Evolutionary conservation across 2,797 vertebrate genomes (phyloP).

Genomic region (Rhinatrema bivittatum): DNA sequence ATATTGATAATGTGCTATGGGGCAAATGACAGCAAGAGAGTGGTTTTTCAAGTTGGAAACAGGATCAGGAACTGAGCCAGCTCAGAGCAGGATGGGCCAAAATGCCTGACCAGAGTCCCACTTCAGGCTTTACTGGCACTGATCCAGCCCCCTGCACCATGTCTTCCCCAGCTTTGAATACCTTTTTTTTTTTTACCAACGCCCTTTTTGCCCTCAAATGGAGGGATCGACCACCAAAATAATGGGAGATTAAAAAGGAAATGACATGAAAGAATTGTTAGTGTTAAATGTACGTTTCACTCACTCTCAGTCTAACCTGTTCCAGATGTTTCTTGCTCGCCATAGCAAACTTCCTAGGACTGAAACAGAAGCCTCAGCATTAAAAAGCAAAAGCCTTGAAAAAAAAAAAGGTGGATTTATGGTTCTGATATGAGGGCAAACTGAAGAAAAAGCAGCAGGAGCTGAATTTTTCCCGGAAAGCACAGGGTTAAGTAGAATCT

Average conservation of each 20-base stretch:
- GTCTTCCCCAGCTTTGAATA: background rate
- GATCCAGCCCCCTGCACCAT: too few relatives aligned
- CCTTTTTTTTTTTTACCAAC: background rate
- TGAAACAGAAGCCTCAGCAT: conserved; percentile 22
- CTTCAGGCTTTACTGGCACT: too few relatives aligned
- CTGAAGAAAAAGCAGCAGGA: background rate
- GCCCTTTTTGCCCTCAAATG: background rate
- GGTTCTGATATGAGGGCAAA: conserved; percentile 23
- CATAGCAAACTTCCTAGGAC: conserved; percentile 20
- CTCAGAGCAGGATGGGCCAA: too few relatives aligned
- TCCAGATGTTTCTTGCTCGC: conserved; percentile 45
- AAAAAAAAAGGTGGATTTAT: conserved; percentile 15
- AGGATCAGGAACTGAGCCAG: too few relatives aligned
- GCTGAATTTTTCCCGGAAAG: too few relatives aligned
- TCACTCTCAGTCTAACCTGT: conserved; percentile 36
- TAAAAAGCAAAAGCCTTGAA: conserved; percentile 16
- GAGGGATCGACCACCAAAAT: conserved; percentile 37
- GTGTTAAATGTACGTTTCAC: conserved; percentile 44
- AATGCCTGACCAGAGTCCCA: too few relatives aligned
- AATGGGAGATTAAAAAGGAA: conserved; percentile 9
- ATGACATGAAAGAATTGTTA: conserved; percentile 30
- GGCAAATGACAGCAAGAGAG: too few relatives aligned
- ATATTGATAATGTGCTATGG: too few relatives aligned
- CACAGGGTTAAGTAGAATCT: conserved; percentile 50
- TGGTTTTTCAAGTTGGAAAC: too few relatives aligned